Evolutionary conservation across 2,888 invertebrate genomes (phyloP).

Genomic region (Plebejus argus): DNA sequence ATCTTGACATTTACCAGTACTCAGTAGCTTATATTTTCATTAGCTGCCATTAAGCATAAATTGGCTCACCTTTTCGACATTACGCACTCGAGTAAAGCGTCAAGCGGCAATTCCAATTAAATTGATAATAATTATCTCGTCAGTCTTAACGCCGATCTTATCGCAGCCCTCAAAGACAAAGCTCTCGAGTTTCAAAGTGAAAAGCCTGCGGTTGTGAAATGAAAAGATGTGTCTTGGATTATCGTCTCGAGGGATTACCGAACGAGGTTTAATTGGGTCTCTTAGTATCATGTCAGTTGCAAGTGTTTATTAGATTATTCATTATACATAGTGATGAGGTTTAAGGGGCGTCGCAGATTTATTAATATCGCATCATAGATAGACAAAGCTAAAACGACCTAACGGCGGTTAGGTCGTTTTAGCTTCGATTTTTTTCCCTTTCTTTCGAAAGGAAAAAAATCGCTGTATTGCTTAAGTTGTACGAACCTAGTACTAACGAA

Average conservation of each 20-base stretch:
- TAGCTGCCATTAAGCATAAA: not conserved
- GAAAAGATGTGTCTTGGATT: conserved; percentile 17
- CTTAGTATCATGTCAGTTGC: not conserved
- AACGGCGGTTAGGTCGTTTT: too few relatives aligned
- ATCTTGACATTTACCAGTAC: not conserved
- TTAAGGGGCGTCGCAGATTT: too few relatives aligned
- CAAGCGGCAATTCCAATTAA: conserved; percentile 36
- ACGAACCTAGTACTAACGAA: too few relatives aligned
- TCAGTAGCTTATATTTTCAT: conserved; percentile 21
- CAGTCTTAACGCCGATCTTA: conserved; percentile 35
- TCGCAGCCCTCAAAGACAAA: conserved; percentile 38
- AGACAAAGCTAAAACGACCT: too few relatives aligned
- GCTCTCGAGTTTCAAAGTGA: conserved; percentile 31
- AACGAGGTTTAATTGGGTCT: not conserved
- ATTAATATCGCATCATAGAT: too few relatives aligned
- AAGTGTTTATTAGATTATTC: not conserved
- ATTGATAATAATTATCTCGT: conserved; percentile 45
- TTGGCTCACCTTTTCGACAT: conserved; percentile 24
- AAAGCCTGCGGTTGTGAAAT: conserved; percentile 24
- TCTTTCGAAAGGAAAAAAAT: too few relatives aligned
- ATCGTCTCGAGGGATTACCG: not conserved
- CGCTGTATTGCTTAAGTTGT: too few relatives aligned
- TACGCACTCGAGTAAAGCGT: conserved; percentile 28
- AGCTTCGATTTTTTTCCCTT: too few relatives aligned
- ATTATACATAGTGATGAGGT: not conserved